A percentile compares a stretch with the other conserved stretches of the same genome.
These are phyloP conservation scores for Macropis europaea DNA, from an alignment of 2,888 invertebrate species.

Conservation along the genomic window DNA sequence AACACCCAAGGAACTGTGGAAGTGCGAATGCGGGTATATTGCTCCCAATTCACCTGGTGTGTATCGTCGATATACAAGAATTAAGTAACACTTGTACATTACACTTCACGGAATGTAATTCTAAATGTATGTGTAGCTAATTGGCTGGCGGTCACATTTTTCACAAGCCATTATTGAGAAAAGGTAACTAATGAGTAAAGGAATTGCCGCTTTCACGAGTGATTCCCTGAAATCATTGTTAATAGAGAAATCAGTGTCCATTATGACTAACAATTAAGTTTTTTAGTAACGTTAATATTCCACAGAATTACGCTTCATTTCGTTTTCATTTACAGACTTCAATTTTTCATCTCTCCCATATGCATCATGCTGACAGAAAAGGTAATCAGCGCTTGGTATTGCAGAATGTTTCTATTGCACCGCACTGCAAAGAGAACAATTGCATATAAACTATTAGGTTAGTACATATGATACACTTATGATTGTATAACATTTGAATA, in stretches of 20 bases:
- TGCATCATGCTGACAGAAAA: too few relatives aligned
- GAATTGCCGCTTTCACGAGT: constrained; percentile 3
- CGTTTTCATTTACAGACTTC: too few relatives aligned
- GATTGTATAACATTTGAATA: too few relatives aligned
- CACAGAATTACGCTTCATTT: too few relatives aligned
- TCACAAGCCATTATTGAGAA: constrained; percentile 23
- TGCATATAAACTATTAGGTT: too few relatives aligned
- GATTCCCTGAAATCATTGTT: neutral
- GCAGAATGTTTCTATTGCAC: too few relatives aligned
- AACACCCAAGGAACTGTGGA: constrained; percentile 6
- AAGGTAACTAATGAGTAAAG: neutral
- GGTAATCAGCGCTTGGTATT: too few relatives aligned
- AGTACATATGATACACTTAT: too few relatives aligned
- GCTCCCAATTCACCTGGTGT: neutral
- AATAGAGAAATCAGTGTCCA: neutral
- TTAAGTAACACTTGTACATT: neutral
- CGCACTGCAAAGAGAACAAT: too few relatives aligned
- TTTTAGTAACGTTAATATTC: too few relatives aligned
- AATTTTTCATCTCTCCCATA: too few relatives aligned
- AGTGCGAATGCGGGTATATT: neutral
- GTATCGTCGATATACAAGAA: neutral
- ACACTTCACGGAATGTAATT: neutral
- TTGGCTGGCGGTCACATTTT: constrained; percentile 25
- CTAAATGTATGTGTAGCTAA: neutral
- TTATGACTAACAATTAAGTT: too few relatives aligned